These are phyloP conservation scores for Stegophylla sp. DNA, from an alignment of 2,888 invertebrate genomes.

Conservation along the genomic window DNA sequence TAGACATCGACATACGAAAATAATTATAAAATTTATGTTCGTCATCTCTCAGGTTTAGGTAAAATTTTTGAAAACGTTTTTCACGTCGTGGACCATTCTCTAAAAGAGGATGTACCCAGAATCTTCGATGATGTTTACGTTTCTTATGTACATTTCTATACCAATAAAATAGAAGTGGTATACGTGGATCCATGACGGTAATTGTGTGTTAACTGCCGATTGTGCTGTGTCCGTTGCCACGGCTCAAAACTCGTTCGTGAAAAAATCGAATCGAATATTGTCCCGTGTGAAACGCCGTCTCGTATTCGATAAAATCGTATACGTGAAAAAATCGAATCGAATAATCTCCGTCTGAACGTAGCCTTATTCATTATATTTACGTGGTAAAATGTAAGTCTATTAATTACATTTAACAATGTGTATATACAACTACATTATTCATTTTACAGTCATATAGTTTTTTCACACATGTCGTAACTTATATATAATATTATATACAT, in stretches of 20 bases:
- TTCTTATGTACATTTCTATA: not conserved
- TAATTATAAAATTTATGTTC: conserved; percentile 6
- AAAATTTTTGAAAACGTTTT: conserved; percentile 5
- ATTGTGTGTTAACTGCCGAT: not conserved
- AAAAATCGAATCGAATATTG: no score
- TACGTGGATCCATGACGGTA: not conserved
- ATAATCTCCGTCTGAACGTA: no score
- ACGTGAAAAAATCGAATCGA: no score
- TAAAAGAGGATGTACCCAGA: not conserved
- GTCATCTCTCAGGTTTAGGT: conserved; percentile 9
- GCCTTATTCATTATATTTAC: not conserved
- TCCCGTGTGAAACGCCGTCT: no score
- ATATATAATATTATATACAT: no score
- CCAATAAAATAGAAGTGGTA: conserved; percentile 1
- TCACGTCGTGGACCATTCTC: conserved; percentile 5
- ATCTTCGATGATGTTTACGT: not conserved
- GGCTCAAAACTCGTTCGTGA: no score
- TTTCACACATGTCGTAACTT: no score
- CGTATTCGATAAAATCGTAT: no score
- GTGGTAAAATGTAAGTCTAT: not conserved
- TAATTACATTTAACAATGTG: no score
- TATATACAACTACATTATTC: no score
- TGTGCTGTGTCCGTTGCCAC: not conserved
- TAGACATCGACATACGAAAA: conserved; percentile 6
- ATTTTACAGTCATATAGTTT: no score